Base-by-base conservation (phyloP, 2,888 invertebrate genomes). In the Eulithis testata region DNA sequence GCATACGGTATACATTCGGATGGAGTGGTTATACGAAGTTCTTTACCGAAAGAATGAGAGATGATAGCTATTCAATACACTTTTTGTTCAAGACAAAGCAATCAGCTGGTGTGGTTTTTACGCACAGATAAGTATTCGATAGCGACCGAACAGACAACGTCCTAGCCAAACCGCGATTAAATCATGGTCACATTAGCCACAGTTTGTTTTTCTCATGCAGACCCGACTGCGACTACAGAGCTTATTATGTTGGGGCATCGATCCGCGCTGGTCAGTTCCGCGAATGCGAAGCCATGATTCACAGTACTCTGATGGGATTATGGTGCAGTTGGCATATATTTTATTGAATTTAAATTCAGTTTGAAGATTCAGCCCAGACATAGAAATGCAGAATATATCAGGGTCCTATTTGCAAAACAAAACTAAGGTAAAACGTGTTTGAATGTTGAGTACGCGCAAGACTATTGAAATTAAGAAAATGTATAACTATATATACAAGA, bases 171-270 rank as follows among this genome's bases (percentile, higher is more conserved):
- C 54, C 37, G 58, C 50, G 44, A 58, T 59, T 66, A 59, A 12
- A 62, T 40, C 53, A 14, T 52, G 40, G 37, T 51, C 51, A 51
- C 51, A 51, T 51, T 57, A 58, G 57, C 55, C 50, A 56, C 60
- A 27, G 49, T 70, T 63, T 66, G 57, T 62, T 66, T 64, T 56
- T 57, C 53, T 49, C 52, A 8, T 37, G n/a, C 55, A 61, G 70
- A 63, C 66, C 50, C 31, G 66, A 67, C 71, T 71, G 63, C 68
- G 53, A 55, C 62, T 59, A 62, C 60, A 56, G 53, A 68, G 71
- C 65, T 71, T 65, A 58, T 60, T 63, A 56, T 51, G 55, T 59
- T 56, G 63, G 71, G 68, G 60, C 71, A 65, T 67, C 71, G 71
- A 66, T 69, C 71, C 60, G 21, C 60, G 21, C 54, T 40, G 21